Conservation (phyloP, 2,797 vertebrate genomes). For the Eleutherodactylus coqui region DNA sequence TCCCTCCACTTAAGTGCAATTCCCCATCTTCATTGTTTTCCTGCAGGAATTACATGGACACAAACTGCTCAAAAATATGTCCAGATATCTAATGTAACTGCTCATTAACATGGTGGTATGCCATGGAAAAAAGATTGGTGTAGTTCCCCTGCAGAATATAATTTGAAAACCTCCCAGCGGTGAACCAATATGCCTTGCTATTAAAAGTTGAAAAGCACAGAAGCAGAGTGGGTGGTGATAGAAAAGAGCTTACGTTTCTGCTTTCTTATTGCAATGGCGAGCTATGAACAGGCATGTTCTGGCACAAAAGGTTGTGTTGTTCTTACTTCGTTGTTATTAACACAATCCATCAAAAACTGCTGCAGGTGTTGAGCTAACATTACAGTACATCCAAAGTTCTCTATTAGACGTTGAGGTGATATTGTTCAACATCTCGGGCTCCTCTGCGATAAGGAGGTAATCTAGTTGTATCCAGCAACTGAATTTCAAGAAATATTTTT, state of each 20-base stretch:
- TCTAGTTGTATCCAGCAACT: conserved; percentile 46
- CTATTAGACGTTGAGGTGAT: conserved; percentile 46
- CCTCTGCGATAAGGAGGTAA: conserved; percentile 20
- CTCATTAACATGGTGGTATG: conserved; percentile 57
- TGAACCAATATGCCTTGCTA: conserved; percentile 58
- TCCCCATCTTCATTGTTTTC: conserved; percentile 28
- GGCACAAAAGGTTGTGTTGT: conserved; percentile 62
- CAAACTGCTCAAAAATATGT: conserved; percentile 21
- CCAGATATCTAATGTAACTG: conserved; percentile 39
- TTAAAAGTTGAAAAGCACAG: conserved; percentile 65
- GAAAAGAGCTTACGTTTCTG: conserved; percentile 62
- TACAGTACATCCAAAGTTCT: conserved; percentile 54
- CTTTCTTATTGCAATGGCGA: conserved; percentile 62
- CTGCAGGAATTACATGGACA: conserved; percentile 22
- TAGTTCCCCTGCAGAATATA: conserved; percentile 63
- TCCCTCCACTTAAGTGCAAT: conserved; percentile 18
- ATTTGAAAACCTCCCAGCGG: conserved; percentile 67
- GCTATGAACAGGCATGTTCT: conserved; percentile 59
- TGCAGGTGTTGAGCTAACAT: conserved; percentile 59
- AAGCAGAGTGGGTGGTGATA: conserved; percentile 58
- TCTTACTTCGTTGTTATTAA: conserved; percentile 62
- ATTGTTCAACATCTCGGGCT: conserved; percentile 28
- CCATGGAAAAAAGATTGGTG: conserved; percentile 59
- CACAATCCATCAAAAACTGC: conserved; percentile 61
- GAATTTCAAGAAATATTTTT: conserved; percentile 28